Evolutionary conservation across 2,888 invertebrate genomes (phyloP), one percentile per base, ranked within the genome.

Genomic region (Stramonita haemastoma): DNA sequence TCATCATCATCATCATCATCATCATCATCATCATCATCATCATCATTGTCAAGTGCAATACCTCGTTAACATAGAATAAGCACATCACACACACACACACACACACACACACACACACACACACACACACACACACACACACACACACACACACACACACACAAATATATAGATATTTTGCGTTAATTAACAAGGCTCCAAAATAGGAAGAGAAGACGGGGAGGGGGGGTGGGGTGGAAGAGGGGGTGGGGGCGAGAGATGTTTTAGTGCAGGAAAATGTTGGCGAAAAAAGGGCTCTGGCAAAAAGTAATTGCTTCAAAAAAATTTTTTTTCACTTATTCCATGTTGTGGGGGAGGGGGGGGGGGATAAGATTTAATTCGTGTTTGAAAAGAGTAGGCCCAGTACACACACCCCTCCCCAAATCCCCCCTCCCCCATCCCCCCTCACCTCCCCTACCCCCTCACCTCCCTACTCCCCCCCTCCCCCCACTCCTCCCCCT

Each of bases 71-170:
- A 46, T 8, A 46, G 46, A 46, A 8, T 46, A 46, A 46, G 46
- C 8, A 46, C 46, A 46, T 46, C 46, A 8, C 2, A 46, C 13
- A 13, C 73, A 0, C 73, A 1, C 73, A 29, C 73, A 29, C 73
- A 60, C 60, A 60, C 60, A 60, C 6, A 13, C 60, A 60, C 60
- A 60, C 73, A 73, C 73, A 73, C 73, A 73, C 73, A 73, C 73
- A 73, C 73, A 26, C 26, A 73, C 79, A 79, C 79, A 79, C 26
- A 29, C 73, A 73, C 73, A 73, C 73, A 73, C 73, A 73, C 73
- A 73, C 73, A 73, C 73, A 73, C 73, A 73, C 73, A 73, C 79
- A 79, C 79, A 73, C 73, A 73, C 73, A 73, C 73, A 73, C 73
- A 73, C 73, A 73, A 11, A 73, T 26, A 73, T 26, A 73, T 26